Conservation (phyloP, 2,113 vertebrate genomes). For the Thermophis baileyi region DNA sequence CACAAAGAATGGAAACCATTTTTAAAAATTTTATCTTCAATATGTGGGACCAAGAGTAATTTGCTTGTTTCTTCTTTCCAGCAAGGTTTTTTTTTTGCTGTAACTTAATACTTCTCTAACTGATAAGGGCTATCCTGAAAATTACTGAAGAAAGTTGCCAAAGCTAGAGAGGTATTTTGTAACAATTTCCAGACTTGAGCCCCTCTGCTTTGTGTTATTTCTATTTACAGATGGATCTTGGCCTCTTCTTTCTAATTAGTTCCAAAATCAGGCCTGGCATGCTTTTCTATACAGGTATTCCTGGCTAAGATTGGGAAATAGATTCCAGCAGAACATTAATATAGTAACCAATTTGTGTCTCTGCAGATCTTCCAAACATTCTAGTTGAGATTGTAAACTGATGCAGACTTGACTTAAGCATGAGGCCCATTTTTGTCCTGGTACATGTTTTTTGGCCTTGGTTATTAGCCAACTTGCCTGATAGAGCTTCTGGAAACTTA, state of each 20-base stretch:
- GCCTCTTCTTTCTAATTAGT: neutral
- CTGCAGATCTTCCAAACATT: neutral
- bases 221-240: neutral
- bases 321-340: neutral
- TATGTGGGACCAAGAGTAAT: neutral
- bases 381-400: neutral
- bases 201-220: neutral
- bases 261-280: neutral
- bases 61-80: neutral
- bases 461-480: neutral
- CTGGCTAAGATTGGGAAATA: neutral
- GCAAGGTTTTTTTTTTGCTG: neutral
- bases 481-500: neutral
- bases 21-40: neutral
- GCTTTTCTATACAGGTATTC: neutral
- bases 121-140: neutral
- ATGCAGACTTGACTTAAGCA: neutral
- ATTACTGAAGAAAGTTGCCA: neutral
- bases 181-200: neutral
- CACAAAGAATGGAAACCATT: neutral
- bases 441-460: neutral
- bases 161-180: neutral
- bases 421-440: neutral
- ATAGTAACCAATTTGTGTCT: neutral
- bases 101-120: neutral